A percentile compares a stretch with the other conserved stretches of the same genome.
phyloP scores from a whole-genome alignment of 2,888 invertebrate genomes.

The Ichneumoninae sp. region DNA sequence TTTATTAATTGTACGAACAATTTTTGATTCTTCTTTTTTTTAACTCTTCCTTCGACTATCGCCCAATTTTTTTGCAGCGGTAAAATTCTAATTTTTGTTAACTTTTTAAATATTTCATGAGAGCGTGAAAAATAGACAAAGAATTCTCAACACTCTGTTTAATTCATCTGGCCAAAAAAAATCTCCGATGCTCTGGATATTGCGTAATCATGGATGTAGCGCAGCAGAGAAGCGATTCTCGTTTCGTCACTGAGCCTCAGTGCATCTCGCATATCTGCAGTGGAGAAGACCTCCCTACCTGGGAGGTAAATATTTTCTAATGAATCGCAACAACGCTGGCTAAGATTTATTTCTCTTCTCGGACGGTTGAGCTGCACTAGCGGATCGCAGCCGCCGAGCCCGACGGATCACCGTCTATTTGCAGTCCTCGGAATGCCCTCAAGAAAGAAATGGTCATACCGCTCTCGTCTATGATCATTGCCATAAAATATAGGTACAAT shows the following conservation, averaged over 20 bases:
- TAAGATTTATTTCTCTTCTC: constrained; percentile 57
- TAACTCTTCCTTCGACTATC: background rate
- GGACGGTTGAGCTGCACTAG: constrained; percentile 36
- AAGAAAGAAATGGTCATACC: constrained; percentile 39
- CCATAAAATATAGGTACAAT: background rate
- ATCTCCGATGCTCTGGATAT: constrained; percentile 28
- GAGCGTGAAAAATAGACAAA: background rate
- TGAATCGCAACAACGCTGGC: constrained; percentile 36
- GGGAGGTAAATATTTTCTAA: constrained; percentile 53
- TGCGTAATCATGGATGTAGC: constrained; percentile 37
- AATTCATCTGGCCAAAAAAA: background rate
- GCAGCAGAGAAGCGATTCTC: constrained; percentile 38
- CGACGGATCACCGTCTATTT: constrained; percentile 53
- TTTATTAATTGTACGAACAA: too few species aligned
- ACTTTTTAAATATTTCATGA: background rate
- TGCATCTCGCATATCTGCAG: constrained; percentile 24
- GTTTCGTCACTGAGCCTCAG: constrained; percentile 52
- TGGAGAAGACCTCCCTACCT: constrained; percentile 26
- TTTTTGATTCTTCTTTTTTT: background rate
- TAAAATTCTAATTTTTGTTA: background rate
- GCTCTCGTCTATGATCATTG: background rate
- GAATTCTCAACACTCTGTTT: background rate
- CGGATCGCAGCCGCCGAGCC: constrained; percentile 13
- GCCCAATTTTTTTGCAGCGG: background rate
- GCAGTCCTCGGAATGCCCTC: constrained; percentile 53